A percentile compares a stretch with the other conserved stretches of the same genome.
These are phyloP conservation scores for Trididemnum clinides DNA, from an alignment of 23 tunicate species.

Conservation along the genomic window DNA sequence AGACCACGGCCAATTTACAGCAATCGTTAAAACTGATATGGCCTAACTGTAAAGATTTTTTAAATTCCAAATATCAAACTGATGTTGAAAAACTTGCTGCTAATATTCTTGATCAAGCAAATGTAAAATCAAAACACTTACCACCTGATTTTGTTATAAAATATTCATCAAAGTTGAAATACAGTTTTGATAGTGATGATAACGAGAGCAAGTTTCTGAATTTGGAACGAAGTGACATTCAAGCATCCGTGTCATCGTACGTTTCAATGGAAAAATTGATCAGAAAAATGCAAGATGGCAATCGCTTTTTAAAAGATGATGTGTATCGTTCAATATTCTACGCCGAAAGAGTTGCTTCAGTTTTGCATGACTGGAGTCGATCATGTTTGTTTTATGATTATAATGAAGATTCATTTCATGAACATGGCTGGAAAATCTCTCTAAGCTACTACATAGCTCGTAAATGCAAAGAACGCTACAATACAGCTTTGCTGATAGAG, in stretches of 20 bases:
- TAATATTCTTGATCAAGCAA: background rate
- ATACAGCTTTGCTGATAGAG: background rate
- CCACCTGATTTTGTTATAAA: background rate
- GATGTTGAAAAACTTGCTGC: background rate
- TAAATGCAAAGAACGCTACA: background rate
- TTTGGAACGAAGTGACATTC: background rate
- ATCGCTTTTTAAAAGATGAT: background rate
- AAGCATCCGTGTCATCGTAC: background rate
- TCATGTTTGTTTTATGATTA: background rate
- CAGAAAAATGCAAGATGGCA: background rate
- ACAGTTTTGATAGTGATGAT: background rate
- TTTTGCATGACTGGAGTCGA: conserved; percentile 9
- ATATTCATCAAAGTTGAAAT: background rate
- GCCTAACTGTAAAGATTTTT: background rate
- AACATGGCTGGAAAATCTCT: background rate
- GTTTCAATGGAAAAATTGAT: background rate
- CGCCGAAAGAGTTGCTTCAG: conserved; percentile 27
- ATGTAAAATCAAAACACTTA: background rate
- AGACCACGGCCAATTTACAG: background rate
- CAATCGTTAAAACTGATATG: background rate
- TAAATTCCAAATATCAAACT: background rate
- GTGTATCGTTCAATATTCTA: background rate
- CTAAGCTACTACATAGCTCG: background rate
- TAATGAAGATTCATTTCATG: background rate
- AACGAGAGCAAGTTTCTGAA: background rate